Percentiles rank a stretch among this genome's conserved stretches.
Evolutionary conservation across 2,888 invertebrate species (phyloP).

Genomic region (Philaethria dido): DNA sequence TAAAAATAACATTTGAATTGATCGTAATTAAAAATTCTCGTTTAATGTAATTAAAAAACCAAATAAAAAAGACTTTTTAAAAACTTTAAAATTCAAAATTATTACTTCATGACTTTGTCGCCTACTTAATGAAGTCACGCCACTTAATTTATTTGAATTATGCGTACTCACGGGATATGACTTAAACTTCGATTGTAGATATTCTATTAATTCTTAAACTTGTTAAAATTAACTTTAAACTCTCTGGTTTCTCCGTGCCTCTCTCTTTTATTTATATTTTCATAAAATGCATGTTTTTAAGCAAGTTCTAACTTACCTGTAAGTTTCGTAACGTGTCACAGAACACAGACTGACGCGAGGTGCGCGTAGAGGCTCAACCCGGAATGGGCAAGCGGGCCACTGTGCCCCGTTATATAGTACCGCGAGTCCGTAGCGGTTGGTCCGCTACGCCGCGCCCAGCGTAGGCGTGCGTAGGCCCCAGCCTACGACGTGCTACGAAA

Average conservation of each 20-base stretch:
- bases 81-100: not conserved
- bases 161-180: not conserved
- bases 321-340: constrained; percentile 59
- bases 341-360: constrained; percentile 60
- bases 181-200: not conserved
- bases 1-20: constrained; percentile 44
- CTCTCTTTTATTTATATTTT: not conserved
- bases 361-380: constrained; percentile 61
- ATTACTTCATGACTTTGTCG: not conserved
- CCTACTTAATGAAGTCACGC: not conserved
- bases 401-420: constrained; percentile 62
- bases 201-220: not conserved
- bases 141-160: constrained; percentile 5
- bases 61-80: not conserved
- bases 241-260: not conserved
- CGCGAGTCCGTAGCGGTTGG: constrained; percentile 62
- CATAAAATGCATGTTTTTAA: not conserved
- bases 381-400: constrained; percentile 62
- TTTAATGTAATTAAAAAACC: not conserved
- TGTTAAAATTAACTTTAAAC: not conserved
- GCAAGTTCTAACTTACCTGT: constrained; percentile 63
- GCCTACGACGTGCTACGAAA: constrained; percentile 56
- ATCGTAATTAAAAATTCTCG: not conserved
- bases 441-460: constrained; percentile 70
- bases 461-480: constrained; percentile 77